Evolutionary conservation across 2,113 vertebrate species (phyloP).

Genomic region (Caranx ignobilis): DNA sequence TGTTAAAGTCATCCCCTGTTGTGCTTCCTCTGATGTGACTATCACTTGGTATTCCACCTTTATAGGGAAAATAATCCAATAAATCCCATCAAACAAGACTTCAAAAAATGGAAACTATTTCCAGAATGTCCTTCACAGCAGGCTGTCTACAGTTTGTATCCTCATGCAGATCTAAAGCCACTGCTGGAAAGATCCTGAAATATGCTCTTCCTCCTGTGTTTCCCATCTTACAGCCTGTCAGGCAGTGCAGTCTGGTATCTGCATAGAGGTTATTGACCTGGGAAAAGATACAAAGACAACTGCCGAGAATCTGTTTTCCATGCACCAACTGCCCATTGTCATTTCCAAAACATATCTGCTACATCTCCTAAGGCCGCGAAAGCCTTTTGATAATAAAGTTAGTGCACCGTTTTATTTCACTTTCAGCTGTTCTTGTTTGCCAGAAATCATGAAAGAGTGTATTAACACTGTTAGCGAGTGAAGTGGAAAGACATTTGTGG

Average conservation of each 20-base stretch:
- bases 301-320: slow-evolving; percentile 66
- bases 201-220: slow-evolving; percentile 51
- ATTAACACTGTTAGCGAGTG: slow-evolving; percentile 9
- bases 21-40: slow-evolving; percentile 37
- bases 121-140: slow-evolving; percentile 38
- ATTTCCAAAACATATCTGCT: slow-evolving; percentile 45
- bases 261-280: slow-evolving; percentile 49
- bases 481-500: slow-evolving; percentile 30
- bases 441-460: slow-evolving; percentile 42
- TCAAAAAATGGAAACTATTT: slow-evolving; percentile 53
- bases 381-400: slow-evolving; percentile 52
- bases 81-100: slow-evolving; percentile 45
- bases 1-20: slow-evolving; percentile 35
- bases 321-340: slow-evolving; percentile 49
- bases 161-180: slow-evolving; percentile 29
- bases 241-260: slow-evolving; percentile 48
- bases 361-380: slow-evolving; percentile 32
- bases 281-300: slow-evolving; percentile 58
- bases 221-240: slow-evolving; percentile 38
- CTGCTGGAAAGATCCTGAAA: slow-evolving; percentile 50
- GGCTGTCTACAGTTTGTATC: slow-evolving; percentile 21
- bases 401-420: slow-evolving; percentile 32
- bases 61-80: slow-evolving; percentile 42
- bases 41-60: slow-evolving; percentile 39
- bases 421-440: slow-evolving; percentile 25